Evolutionary conservation across 2,888 invertebrate genomes (phyloP).

Genomic region (Calameuta idolon): DNA sequence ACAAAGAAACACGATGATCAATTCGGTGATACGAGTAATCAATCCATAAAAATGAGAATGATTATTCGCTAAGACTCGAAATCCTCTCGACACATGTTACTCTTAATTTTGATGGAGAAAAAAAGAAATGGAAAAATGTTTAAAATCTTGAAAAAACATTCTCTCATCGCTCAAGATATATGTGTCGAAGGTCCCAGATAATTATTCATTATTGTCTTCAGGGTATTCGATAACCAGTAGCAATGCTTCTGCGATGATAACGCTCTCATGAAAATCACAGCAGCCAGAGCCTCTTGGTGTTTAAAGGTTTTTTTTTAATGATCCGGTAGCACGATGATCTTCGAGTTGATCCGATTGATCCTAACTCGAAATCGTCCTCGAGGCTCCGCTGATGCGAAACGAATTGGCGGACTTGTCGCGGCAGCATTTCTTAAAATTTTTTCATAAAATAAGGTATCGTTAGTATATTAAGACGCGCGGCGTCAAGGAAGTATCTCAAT

Average conservation of each 20-base stretch:
- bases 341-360: too few species aligned
- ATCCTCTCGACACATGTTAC: too few species aligned
- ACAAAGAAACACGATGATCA: too few species aligned
- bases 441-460: constrained; percentile 23
- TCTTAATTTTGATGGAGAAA: too few species aligned
- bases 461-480: constrained; percentile 38
- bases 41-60: too few species aligned
- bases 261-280: constrained; percentile 39
- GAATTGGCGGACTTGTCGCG: constrained; percentile 56
- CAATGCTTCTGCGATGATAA: constrained; percentile 62
- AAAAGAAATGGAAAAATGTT: neutral
- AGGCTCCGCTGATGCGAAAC: constrained; percentile 58
- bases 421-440: constrained; percentile 47
- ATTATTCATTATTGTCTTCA: neutral
- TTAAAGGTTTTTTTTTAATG: too few species aligned
- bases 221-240: constrained; percentile 13
- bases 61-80: too few species aligned
- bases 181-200: too few species aligned
- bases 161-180: too few species aligned
- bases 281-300: constrained; percentile 52
- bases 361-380: neutral
- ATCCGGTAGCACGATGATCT: too few species aligned
- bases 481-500: constrained; percentile 51
- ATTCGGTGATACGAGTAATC: too few species aligned
- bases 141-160: too few species aligned